Evolutionary conservation across 1,140 invertebrate genomes (phyloP).

Genomic region (Melanaphis sacchari): DNA sequence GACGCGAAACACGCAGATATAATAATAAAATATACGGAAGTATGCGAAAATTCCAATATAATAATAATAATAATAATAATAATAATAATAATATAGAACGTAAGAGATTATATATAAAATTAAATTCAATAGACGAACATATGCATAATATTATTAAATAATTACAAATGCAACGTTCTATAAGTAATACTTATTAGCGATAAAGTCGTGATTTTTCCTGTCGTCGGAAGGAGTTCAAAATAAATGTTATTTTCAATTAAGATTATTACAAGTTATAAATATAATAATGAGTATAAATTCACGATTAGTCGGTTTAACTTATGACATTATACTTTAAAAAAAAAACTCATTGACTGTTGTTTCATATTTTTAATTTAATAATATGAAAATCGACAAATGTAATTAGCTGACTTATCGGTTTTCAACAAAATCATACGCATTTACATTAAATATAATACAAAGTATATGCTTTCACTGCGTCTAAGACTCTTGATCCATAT

Average conservation of each 20-base stretch:
- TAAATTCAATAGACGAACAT: too few species aligned
- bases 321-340: neutral
- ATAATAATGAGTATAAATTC: neutral
- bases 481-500: neutral
- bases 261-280: neutral
- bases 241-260: neutral
- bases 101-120: neutral
- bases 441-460: neutral
- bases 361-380: neutral
- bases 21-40: neutral
- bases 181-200: neutral
- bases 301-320: neutral
- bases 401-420: too few species aligned
- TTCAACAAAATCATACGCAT: too few species aligned
- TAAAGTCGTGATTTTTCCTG: neutral
- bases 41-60: neutral
- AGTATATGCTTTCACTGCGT: neutral
- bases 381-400: neutral
- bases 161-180: too few species aligned
- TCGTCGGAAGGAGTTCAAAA: neutral
- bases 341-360: too few species aligned
- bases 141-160: too few species aligned
- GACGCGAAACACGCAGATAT: neutral
- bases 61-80: neutral
- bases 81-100: neutral